These are phyloP conservation scores for Maniola hyperantus DNA, from an alignment of 2,888 invertebrate species.

Conservation along the genomic window DNA sequence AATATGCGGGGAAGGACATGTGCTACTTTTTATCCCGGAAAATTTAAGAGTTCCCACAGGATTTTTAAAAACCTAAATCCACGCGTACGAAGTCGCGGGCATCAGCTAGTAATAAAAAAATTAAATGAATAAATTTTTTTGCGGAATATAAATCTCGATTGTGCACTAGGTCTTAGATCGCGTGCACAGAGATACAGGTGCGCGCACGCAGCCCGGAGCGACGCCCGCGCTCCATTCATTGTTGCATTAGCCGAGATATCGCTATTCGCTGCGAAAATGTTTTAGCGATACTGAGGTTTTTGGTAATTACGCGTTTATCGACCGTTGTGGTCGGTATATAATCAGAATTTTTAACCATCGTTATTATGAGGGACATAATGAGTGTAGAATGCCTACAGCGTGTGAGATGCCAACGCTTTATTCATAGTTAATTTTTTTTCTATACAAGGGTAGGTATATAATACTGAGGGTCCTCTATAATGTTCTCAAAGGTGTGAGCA, in stretches of 20 bases:
- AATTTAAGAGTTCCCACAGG: no score
- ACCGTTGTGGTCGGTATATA: slow-evolving; percentile 3
- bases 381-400: background rate
- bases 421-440: no score
- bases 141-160: slow-evolving; percentile 31
- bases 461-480: no score
- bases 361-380: background rate
- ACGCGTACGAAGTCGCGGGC: no score
- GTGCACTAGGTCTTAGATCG: slow-evolving; percentile 57
- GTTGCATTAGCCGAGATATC: slow-evolving; percentile 49
- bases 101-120: no score
- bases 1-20: no score
- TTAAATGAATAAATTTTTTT: background rate
- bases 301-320: slow-evolving; percentile 21
- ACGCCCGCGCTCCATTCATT: slow-evolving; percentile 78
- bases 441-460: no score
- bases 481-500: no score
- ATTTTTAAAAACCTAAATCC: no score
- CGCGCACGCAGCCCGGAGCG: slow-evolving; percentile 64
- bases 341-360: background rate
- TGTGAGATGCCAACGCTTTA: no score
- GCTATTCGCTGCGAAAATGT: slow-evolving; percentile 30
- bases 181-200: slow-evolving; percentile 76
- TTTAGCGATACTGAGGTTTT: slow-evolving; percentile 31
- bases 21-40: no score